Evolutionary conservation across 2,113 vertebrate genomes (phyloP).

Genomic region (Hydrochoerus hydrochaeris): DNA sequence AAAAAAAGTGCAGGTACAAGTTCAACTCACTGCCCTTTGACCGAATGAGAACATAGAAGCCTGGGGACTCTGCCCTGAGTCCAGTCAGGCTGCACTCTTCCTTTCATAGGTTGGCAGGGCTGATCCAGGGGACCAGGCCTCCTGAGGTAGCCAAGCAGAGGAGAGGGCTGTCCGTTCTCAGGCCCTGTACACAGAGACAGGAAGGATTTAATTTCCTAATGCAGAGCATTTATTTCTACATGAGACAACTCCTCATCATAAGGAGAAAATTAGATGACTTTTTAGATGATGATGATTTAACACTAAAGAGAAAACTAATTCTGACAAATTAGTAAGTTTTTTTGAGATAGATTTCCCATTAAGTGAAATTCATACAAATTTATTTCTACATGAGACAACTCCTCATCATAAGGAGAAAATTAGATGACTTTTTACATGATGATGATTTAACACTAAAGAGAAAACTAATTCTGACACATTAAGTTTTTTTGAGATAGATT

Average conservation of each 20-base stretch:
- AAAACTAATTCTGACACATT: too few species aligned
- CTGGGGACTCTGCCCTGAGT: background rate
- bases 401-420: too few species aligned
- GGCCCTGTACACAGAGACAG: rapidly evolving
- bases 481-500: background rate
- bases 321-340: too few species aligned
- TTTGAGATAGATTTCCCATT: background rate
- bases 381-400: too few species aligned
- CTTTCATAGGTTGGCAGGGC: background rate
- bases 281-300: background rate
- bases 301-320: background rate
- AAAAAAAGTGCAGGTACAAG: background rate
- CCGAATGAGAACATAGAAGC: background rate
- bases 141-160: background rate
- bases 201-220: background rate
- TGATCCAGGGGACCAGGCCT: background rate
- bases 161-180: background rate
- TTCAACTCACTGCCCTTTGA: rapidly evolving
- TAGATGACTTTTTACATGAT: background rate
- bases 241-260: too few species aligned
- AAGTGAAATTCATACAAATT: background rate
- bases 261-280: too few species aligned
- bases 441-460: background rate
- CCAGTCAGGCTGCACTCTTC: too few species aligned
- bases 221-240: too few species aligned